Conservation (phyloP, 2,797 vertebrate species). For the Notolepis coatsorum region DNA sequence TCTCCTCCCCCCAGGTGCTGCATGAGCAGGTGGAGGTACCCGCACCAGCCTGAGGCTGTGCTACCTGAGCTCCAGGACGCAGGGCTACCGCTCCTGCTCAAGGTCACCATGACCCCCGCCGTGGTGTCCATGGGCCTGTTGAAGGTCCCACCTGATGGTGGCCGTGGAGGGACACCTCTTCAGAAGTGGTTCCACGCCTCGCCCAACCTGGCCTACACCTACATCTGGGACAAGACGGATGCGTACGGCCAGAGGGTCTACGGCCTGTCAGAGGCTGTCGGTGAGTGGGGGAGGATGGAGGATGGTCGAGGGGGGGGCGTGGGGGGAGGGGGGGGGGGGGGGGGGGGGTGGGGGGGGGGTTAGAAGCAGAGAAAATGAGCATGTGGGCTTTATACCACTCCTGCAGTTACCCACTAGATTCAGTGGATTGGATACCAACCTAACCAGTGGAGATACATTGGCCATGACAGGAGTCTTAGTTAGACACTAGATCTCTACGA, state of each 20-base stretch:
- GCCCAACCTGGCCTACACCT: slow-evolving; percentile 96
- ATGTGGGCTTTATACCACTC: neutral
- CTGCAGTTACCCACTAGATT: slow-evolving; percentile 37
- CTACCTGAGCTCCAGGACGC: slow-evolving; percentile 95
- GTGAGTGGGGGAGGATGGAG: slow-evolving; percentile 82
- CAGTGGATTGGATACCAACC: slow-evolving; percentile 47
- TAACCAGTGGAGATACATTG: slow-evolving; percentile 40
- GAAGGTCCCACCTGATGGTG: slow-evolving; percentile 98
- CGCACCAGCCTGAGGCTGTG: slow-evolving; percentile 90
- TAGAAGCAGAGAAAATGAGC: neutral
- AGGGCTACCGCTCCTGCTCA: slow-evolving; percentile 96
- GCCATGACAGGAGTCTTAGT: slow-evolving; percentile 68
- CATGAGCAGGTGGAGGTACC: slow-evolving; percentile 97
- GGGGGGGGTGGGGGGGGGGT: neutral
- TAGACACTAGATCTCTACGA: slow-evolving; percentile 65
- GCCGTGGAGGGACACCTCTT: slow-evolving; percentile 98
- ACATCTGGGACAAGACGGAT: slow-evolving; percentile 98
- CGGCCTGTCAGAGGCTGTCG: slow-evolving; percentile 94
- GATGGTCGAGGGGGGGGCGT: too few relatives aligned
- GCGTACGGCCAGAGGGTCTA: slow-evolving; percentile 96
- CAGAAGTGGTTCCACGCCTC: slow-evolving; percentile 98
- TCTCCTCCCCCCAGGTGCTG: slow-evolving; percentile 86
- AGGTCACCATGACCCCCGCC: slow-evolving; percentile 97
- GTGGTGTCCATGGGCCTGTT: slow-evolving; percentile 95
- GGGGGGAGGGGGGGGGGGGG: neutral